Conservation (phyloP, 2,888 invertebrate species). For the Fragum fragum region DNA sequence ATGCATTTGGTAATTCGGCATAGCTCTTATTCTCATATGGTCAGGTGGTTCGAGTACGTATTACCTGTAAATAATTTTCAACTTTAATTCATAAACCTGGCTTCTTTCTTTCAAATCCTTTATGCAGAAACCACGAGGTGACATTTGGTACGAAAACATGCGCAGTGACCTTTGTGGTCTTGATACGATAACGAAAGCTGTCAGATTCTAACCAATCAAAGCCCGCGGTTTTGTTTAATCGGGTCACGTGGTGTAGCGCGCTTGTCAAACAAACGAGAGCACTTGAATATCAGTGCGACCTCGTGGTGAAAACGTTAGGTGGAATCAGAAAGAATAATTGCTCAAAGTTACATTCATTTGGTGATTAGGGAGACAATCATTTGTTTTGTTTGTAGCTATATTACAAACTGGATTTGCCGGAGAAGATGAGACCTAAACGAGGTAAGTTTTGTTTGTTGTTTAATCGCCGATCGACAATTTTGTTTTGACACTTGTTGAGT, state of each 20-base stretch:
- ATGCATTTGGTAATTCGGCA: too few species aligned
- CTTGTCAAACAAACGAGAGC: slow-evolving; percentile 76
- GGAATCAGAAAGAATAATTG: not conserved
- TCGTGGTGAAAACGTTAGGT: slow-evolving; percentile 64
- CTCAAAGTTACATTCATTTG: not conserved
- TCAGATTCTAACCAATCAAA: slow-evolving; percentile 56
- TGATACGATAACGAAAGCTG: slow-evolving; percentile 15
- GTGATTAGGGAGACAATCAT: not conserved
- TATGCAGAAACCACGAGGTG: slow-evolving; percentile 42
- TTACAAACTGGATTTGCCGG: not conserved
- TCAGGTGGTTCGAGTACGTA: too few species aligned
- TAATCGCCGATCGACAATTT: slow-evolving; percentile 22
- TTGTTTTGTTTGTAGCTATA: slow-evolving; percentile 23
- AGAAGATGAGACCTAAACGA: slow-evolving; percentile 72
- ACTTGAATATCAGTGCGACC: slow-evolving; percentile 58
- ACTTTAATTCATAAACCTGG: not conserved
- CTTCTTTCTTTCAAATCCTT: not conserved
- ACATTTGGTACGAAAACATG: slow-evolving; percentile 64
- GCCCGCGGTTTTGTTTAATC: slow-evolving; percentile 43
- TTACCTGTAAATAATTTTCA: too few species aligned
- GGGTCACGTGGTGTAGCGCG: slow-evolving; percentile 76
- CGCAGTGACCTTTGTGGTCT: slow-evolving; percentile 29
- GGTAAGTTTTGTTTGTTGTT: slow-evolving; percentile 63
- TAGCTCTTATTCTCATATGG: too few species aligned
- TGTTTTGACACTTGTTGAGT: slow-evolving; percentile 63